A percentile compares a stretch with the other conserved stretches of the same genome.
These are phyloP conservation scores for Arizona elegans DNA, from an alignment of 2,113 vertebrate species.

Conservation along the genomic window DNA sequence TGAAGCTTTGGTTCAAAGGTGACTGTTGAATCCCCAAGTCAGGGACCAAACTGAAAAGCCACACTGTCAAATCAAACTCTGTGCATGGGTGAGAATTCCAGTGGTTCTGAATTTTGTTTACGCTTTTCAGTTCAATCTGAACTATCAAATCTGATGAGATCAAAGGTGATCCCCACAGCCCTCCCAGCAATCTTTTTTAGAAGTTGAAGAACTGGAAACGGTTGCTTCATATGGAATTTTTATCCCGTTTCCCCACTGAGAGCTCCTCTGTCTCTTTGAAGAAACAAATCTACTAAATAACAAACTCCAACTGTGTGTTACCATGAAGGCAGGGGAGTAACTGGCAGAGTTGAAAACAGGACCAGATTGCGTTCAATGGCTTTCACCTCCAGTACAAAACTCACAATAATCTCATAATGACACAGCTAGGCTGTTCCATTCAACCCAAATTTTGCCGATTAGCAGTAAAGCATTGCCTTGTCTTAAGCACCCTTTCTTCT, in stretches of 20 bases:
- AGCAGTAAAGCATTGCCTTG: slow-evolving; percentile 43
- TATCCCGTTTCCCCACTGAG: slow-evolving; percentile 31
- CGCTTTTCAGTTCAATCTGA: neutral
- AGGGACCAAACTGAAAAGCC: neutral
- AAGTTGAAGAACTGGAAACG: slow-evolving; percentile 28
- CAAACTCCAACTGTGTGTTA: slow-evolving; percentile 44
- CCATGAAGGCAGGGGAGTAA: slow-evolving; percentile 51
- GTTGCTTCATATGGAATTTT: slow-evolving; percentile 27
- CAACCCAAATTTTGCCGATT: slow-evolving; percentile 43
- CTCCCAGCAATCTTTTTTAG: slow-evolving; percentile 23
- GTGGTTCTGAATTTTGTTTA: neutral
- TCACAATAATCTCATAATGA: slow-evolving; percentile 54
- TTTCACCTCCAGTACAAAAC: slow-evolving; percentile 37
- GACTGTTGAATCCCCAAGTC: neutral
- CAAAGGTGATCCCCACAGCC: neutral
- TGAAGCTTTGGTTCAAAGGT: neutral
- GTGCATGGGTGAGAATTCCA: neutral
- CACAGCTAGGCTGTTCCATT: slow-evolving; percentile 26
- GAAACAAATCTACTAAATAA: slow-evolving; percentile 65
- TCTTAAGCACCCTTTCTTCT: slow-evolving; percentile 41
- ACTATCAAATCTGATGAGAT: neutral
- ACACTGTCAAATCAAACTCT: neutral
- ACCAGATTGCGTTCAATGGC: slow-evolving; percentile 29
- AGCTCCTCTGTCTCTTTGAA: slow-evolving; percentile 37
- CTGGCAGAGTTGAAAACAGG: slow-evolving; percentile 38